These are phyloP conservation scores for Julus scanicus DNA, from an alignment of 2,888 invertebrate species.

Conservation along the genomic window DNA sequence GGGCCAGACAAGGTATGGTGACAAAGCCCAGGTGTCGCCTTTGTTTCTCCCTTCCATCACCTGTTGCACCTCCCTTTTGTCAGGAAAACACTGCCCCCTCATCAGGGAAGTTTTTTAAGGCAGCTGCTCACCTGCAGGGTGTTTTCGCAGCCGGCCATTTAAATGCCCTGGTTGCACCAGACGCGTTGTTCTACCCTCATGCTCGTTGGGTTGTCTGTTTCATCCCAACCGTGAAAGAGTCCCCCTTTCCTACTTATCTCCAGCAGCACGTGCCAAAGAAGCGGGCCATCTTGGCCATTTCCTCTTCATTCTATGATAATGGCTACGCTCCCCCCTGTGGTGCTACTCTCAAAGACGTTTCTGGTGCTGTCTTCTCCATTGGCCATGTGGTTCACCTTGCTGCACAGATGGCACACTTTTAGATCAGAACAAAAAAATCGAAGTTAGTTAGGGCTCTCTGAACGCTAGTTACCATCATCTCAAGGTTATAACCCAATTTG, in stretches of 20 bases:
- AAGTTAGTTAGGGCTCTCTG: no score
- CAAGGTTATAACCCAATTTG: no score
- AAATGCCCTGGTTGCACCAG: neutral
- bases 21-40: constrained; percentile 2
- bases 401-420: no score
- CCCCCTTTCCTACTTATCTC: neutral
- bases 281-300: neutral
- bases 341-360: neutral
- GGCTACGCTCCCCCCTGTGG: no score
- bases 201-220: neutral
- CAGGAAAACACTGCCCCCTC: no score
- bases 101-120: neutral
- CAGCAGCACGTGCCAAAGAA: neutral
- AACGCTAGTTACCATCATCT: no score
- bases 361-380: neutral
- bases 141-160: neutral
- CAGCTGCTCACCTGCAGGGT: neutral
- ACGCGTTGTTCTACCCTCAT: neutral
- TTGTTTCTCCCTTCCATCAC: neutral
- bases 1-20: neutral
- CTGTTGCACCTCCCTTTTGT: neutral
- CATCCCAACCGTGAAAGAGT: neutral
- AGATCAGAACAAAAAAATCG: no score
- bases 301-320: neutral
- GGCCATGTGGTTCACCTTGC: neutral